Evolutionary conservation across 1,140 invertebrate genomes (phyloP), one percentile per base, ranked within the genome.

Genomic region (Dendroctonus valens): DNA sequence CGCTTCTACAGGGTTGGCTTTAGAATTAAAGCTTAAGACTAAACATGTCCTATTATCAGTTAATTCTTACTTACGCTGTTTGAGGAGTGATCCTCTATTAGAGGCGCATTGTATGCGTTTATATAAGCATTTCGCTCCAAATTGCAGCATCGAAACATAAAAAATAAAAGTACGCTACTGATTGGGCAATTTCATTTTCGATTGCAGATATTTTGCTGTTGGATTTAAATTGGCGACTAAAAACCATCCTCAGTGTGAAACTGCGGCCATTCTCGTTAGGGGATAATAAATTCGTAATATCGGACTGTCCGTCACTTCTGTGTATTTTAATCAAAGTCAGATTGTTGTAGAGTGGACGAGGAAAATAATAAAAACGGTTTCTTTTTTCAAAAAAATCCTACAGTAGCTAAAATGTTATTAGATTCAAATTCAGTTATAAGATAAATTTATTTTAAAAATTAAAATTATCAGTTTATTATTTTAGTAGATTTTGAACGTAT

Each of bases 181-280:
- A 26, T 26, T 26, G 26, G 26, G 26, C 50, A 52, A 52, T 52
- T 52, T 52, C 50, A 52, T 52, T 52, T 52, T 52, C 50, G 50
- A 52, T 52, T 52, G 50, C 50, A 52, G 50, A 52, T 52, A 52
- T 52, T 52, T 52, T 8, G 15, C 11, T 52, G 50, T 52, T 15
- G 7, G 42, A 59, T 59, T 59, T 42, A 59, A 59, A 59, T 59
- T 59, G 57, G 57, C n/a, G 41, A 46, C 12, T n/a, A 59, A 59
- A 42, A 44, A 37, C 41, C 57, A 59, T 15, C 42, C 42, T 44
- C 41, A 46, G 57, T 44, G 41, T 46, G 42, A 46, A 15, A 42
- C 42, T 15, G 57, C 9, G 41, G 12, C 7, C 57, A 44, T 26
- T 44, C 41, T 59, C 41, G 42, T 59, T 46, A 46, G 42, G 40